Percentiles rank a stretch among this genome's conserved stretches.
Evolutionary conservation across 2,797 vertebrate genomes (phyloP).

Genomic region (Perodicticus potto): DNA sequence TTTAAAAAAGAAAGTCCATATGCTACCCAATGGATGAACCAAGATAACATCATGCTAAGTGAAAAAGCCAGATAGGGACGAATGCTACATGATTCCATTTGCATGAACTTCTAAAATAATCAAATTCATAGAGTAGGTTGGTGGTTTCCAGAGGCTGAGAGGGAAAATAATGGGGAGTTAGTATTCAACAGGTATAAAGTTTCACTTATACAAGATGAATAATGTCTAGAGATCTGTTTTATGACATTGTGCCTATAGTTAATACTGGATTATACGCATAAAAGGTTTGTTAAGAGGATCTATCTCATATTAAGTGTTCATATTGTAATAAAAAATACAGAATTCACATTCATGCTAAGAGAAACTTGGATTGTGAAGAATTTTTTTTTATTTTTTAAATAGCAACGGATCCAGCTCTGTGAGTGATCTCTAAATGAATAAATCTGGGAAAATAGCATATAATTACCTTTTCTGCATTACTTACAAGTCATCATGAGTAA

Average conservation of each 20-base stretch:
- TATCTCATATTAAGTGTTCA: not conserved
- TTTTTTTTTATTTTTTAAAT: not conserved
- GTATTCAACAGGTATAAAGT: not conserved
- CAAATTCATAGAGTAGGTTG: not conserved
- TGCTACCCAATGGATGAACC: not conserved
- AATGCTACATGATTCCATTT: not conserved
- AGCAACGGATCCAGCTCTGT: not conserved
- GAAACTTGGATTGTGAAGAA: not conserved
- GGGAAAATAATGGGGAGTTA: not conserved
- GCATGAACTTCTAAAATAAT: not conserved
- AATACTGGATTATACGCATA: not conserved
- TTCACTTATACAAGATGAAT: not conserved
- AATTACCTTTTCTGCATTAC: not conserved
- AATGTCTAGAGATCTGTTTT: not conserved
- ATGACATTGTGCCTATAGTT: not conserved
- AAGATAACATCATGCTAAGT: not conserved
- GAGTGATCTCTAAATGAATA: not conserved
- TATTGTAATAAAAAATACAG: not conserved
- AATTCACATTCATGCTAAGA: not conserved
- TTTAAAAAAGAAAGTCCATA: not conserved
- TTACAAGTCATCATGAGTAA: rapidly evolving
- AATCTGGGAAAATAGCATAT: not conserved
- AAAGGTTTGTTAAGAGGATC: not conserved
- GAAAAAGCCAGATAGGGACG: not conserved
- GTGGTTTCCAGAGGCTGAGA: not conserved